These are phyloP conservation scores for Emberiza fucata DNA, from an alignment of 2,113 vertebrate genomes.

Conservation along the genomic window DNA sequence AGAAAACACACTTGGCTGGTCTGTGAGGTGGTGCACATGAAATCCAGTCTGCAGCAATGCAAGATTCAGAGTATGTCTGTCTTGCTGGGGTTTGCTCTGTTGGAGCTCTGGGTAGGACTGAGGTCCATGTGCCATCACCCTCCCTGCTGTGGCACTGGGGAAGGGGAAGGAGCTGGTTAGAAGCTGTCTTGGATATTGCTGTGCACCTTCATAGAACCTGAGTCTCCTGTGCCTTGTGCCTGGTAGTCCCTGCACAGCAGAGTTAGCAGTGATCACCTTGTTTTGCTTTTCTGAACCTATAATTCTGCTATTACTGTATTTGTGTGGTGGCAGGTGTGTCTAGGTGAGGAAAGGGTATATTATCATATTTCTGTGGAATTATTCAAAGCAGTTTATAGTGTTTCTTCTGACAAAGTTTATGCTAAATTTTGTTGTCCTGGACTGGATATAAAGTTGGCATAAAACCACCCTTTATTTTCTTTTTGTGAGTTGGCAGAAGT, in stretches of 20 bases:
- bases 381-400: not conserved
- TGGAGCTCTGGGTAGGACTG: not conserved
- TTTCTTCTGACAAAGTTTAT: not conserved
- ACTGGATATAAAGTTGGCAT: not conserved
- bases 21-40: not conserved
- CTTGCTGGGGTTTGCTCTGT: not conserved
- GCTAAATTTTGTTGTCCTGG: not conserved
- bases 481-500: not conserved
- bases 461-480: not conserved
- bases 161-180: not conserved
- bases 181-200: not conserved
- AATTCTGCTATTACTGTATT: not conserved
- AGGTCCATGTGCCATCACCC: fast-evolving
- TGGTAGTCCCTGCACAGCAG: not conserved
- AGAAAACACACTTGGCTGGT: not conserved
- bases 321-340: not conserved
- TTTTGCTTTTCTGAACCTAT: not conserved
- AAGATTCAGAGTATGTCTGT: not conserved
- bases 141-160: not conserved
- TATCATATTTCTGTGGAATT: not conserved
- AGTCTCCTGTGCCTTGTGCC: not conserved
- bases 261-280: not conserved
- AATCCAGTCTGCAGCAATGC: not conserved
- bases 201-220: not conserved
- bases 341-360: not conserved